Conservation (phyloP, 2,797 vertebrate genomes). For the Bucorvus abyssinicus region DNA sequence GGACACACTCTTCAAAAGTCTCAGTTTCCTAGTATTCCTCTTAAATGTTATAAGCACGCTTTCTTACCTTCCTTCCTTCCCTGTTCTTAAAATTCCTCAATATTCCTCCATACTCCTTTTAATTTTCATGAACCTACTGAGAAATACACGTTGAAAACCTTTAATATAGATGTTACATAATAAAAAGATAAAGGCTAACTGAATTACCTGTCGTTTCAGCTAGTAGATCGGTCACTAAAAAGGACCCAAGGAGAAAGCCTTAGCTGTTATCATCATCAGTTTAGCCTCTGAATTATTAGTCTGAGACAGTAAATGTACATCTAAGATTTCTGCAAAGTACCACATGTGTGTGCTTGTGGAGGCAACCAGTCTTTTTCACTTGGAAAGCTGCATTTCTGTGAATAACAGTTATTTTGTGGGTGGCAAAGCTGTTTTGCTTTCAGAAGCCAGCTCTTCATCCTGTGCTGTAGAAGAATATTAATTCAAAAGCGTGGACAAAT, state of each 20-base stretch:
- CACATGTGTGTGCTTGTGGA: not conserved
- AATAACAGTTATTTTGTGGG: not conserved
- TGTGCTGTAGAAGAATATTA: not conserved
- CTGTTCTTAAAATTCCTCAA: not conserved
- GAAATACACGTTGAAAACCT: not conserved
- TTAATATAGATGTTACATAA: not conserved
- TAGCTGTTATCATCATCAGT: not conserved
- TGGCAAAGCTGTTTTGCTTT: not conserved
- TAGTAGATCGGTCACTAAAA: not conserved
- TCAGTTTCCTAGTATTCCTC: not conserved
- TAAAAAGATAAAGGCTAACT: not conserved
- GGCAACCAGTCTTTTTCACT: not conserved
- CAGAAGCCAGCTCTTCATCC: not conserved
- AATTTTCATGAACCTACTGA: not conserved
- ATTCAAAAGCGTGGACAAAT: not conserved
- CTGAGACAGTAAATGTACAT: not conserved
- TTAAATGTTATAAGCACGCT: not conserved
- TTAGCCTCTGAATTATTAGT: not conserved
- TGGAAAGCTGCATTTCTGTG: not conserved
- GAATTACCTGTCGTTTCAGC: not conserved
- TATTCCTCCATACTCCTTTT: not conserved
- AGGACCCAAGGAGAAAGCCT: not conserved
- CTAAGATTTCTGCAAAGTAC: not conserved
- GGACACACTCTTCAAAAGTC: not conserved
- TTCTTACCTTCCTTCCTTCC: not conserved